phyloP scores from a whole-genome alignment of 2,888 invertebrate species.

The Busseola fusca region DNA sequence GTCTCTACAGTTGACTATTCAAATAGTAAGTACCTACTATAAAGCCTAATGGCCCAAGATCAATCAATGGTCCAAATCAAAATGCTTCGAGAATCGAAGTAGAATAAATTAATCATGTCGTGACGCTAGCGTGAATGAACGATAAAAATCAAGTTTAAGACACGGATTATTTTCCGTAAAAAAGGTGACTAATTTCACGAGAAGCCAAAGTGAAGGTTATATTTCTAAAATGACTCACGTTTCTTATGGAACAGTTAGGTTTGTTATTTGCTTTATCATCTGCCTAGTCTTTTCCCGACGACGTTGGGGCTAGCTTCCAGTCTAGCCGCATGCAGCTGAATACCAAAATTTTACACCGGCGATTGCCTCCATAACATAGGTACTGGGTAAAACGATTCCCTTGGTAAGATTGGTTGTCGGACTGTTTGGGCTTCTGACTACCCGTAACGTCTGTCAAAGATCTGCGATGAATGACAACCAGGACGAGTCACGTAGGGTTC shows the following conservation, averaged over 20 bases:
- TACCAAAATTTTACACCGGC: background rate
- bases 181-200: conserved; percentile 54
- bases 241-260: conserved; percentile 29
- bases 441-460: background rate
- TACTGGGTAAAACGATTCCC: background rate
- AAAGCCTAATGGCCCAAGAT: conserved; percentile 31
- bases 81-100: conserved; percentile 30
- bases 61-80: conserved; percentile 19
- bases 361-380: too few relatives aligned
- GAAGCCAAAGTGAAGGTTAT: conserved; percentile 50
- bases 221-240: conserved; percentile 42
- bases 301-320: background rate
- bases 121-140: conserved; percentile 36
- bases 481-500: too few relatives aligned
- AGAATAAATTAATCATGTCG: conserved; percentile 38
- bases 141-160: conserved; percentile 45
- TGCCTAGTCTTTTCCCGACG: background rate
- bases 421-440: background rate
- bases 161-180: conserved; percentile 42
- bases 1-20: background rate
- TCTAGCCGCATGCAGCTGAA: background rate
- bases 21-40: background rate
- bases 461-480: too few relatives aligned
- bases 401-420: too few relatives aligned
- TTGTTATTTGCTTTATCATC: conserved; percentile 16